Conservation (phyloP, 2,113 vertebrate genomes). For the Anolis carolinensis region DNA sequence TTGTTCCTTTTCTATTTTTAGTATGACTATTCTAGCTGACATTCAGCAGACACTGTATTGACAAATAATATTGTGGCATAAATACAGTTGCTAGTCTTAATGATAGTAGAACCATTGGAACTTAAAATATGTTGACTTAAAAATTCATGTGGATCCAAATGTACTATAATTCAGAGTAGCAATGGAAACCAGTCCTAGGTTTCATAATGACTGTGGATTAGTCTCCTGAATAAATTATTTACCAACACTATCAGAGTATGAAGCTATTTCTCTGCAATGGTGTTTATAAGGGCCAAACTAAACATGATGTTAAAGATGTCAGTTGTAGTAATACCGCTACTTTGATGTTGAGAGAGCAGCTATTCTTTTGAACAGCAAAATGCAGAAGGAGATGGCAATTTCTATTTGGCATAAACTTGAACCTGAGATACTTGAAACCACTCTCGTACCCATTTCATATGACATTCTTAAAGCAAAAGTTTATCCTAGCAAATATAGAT, state of each 20-base stretch:
- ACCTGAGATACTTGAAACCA: neutral
- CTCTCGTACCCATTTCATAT: neutral
- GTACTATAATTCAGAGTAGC: too few species aligned
- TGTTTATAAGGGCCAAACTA: neutral
- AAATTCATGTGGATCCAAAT: too few species aligned
- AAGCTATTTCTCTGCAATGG: neutral
- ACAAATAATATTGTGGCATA: neutral
- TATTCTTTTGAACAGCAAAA: neutral
- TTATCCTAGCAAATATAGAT: too few species aligned
- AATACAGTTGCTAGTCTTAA: too few species aligned
- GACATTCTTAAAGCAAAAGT: neutral
- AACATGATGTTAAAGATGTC: neutral
- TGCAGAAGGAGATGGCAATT: neutral
- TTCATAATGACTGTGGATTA: neutral
- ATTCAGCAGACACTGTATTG: neutral
- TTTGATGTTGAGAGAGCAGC: neutral
- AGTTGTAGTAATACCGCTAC: neutral
- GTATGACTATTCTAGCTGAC: neutral
- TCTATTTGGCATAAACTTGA: neutral
- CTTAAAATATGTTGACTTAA: too few species aligned
- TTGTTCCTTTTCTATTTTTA: neutral
- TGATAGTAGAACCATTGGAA: too few species aligned
- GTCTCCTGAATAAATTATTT: neutral
- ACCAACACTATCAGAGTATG: neutral
- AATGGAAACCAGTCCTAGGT: neutral